Evolutionary conservation across 2,113 vertebrate species (phyloP).

Genomic region (Zosterops japonicus): DNA sequence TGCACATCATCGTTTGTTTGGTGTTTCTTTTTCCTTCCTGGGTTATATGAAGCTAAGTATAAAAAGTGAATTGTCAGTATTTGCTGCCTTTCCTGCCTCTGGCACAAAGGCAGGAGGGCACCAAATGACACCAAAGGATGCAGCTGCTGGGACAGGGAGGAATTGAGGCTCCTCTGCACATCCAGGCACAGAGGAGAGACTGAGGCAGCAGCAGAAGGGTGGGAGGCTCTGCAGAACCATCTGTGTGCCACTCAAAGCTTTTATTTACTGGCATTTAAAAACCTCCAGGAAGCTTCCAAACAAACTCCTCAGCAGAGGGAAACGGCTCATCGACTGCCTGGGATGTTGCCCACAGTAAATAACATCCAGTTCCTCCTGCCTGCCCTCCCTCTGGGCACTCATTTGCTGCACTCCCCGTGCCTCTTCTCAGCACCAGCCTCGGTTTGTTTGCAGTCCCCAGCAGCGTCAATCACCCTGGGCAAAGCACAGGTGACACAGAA

Average conservation of each 20-base stretch:
- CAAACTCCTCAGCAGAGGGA: not conserved
- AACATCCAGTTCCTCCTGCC: not conserved
- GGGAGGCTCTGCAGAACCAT: not conserved
- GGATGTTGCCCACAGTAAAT: not conserved
- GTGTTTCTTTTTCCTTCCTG: not conserved
- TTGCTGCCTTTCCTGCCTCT: rapidly evolving
- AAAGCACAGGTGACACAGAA: not conserved
- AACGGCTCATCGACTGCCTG: not conserved
- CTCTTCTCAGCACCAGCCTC: not conserved
- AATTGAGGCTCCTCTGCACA: not conserved
- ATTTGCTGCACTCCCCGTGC: not conserved
- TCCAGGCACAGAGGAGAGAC: rapidly evolving
- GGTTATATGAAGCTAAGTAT: rapidly evolving
- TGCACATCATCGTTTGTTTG: rapidly evolving
- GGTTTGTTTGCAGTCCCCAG: not conserved
- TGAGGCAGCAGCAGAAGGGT: rapidly evolving
- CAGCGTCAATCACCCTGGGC: not conserved
- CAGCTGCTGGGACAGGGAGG: no score
- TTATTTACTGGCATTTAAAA: not conserved
- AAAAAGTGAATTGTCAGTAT: not conserved
- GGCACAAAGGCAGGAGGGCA: not conserved
- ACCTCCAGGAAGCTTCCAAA: constrained; percentile 6
- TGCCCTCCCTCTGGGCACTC: not conserved
- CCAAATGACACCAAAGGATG: not conserved
- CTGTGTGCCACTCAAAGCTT: not conserved